These are phyloP conservation scores for Hexactinellida sp. DNA, from an alignment of 37 sponge, comb jelly and placozoan species.

Conservation along the genomic window DNA sequence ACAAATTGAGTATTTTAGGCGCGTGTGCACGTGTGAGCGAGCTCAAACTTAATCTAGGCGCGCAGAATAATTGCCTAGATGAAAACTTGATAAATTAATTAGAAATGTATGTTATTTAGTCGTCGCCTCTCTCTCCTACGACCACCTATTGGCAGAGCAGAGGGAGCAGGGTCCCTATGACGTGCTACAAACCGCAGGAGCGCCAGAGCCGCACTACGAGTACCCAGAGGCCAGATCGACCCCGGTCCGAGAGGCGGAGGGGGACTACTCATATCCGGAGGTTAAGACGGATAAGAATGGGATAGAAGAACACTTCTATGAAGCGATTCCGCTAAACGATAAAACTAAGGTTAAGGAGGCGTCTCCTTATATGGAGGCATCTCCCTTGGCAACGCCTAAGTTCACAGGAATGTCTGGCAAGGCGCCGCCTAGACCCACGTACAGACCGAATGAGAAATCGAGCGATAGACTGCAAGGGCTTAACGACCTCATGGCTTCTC, in stretches of 20 bases:
- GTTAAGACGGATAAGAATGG: background rate
- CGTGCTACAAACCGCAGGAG: background rate
- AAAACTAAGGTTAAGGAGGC: background rate
- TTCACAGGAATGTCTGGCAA: background rate
- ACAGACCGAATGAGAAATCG: background rate
- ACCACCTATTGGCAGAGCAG: background rate
- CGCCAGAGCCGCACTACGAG: background rate
- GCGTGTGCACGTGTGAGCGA: no score
- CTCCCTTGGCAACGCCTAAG: background rate
- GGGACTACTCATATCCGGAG: background rate
- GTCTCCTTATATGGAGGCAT: background rate
- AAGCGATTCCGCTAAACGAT: background rate
- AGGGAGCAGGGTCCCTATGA: background rate
- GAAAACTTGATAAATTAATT: no score
- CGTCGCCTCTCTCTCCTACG: background rate
- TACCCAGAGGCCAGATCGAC: background rate
- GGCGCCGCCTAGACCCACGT: background rate
- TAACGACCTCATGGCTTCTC: background rate
- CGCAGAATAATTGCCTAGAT: no score
- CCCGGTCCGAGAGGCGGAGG: background rate
- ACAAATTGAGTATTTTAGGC: no score
- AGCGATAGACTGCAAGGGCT: background rate
- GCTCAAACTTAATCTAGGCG: no score
- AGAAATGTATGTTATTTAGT: no score
- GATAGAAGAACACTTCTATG: background rate